Evolutionary conservation across 1,140 invertebrate genomes (phyloP).

Genomic region (Steinernema khuongi): DNA sequence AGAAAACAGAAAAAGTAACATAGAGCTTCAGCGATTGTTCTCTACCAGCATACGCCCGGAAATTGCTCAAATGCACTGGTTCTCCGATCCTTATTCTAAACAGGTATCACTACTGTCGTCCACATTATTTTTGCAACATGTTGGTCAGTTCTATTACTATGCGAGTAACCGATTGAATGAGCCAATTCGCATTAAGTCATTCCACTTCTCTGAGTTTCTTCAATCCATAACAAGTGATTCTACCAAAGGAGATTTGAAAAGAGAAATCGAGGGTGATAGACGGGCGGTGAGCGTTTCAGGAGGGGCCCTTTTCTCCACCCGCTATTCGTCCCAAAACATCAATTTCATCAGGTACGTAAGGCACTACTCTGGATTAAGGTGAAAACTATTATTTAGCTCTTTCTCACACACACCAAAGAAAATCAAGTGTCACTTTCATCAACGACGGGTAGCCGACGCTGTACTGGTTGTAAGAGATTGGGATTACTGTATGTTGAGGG

Average conservation of each 20-base stretch:
- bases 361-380: neutral
- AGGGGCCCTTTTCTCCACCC: neutral
- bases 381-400: neutral
- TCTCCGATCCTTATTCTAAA: neutral
- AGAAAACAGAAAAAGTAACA: no score
- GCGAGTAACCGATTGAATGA: neutral
- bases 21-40: neutral
- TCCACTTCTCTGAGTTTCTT: neutral
- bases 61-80: neutral
- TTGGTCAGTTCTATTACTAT: slow-evolving; percentile 13
- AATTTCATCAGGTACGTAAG: neutral
- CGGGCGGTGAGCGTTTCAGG: neutral
- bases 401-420: neutral
- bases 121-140: neutral
- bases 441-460: neutral
- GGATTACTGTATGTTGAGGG: neutral
- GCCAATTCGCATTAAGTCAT: neutral
- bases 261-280: neutral
- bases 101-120: neutral
- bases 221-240: neutral
- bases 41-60: neutral
- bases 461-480: neutral
- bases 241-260: neutral
- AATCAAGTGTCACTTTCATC: neutral
- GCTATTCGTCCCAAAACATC: neutral